Evolutionary conservation across 92 coral and sea anemone species (phyloP).

Genomic region (Heteractis magnifica): DNA sequence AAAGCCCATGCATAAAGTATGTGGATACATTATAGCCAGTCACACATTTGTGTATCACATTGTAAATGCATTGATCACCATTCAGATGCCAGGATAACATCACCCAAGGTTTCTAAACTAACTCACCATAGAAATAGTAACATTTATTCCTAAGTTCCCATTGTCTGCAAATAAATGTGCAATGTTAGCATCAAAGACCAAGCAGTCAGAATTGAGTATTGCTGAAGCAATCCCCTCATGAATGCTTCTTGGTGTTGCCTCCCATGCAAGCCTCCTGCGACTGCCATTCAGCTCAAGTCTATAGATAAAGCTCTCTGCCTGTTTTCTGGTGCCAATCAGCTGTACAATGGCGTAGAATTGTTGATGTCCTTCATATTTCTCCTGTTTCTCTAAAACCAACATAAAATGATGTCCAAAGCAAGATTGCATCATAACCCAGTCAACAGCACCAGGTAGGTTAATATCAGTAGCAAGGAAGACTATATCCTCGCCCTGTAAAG

Average conservation of each 20-base stretch:
- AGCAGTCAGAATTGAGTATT: conserved; percentile 93
- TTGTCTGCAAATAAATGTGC: conserved; percentile 98
- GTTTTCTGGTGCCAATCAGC: conserved; percentile 97
- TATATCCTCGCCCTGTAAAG: conserved; percentile 98
- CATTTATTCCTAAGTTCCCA: conserved; percentile 97
- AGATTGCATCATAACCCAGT: conserved; percentile 99
- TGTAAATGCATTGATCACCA: neutral
- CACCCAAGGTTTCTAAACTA: conserved; percentile 24
- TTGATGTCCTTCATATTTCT: conserved; percentile 95
- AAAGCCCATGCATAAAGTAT: neutral
- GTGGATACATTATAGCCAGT: neutral
- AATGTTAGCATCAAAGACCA: conserved; percentile 96
- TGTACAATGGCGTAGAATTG: conserved; percentile 99
- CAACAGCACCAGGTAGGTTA: conserved; percentile 97
- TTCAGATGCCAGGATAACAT: neutral
- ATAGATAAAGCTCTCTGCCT: conserved; percentile 95
- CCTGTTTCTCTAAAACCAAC: conserved; percentile 97
- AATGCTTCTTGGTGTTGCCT: conserved; percentile 97
- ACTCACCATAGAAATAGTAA: conserved; percentile 96
- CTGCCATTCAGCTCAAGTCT: conserved; percentile 97
- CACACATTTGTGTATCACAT: neutral
- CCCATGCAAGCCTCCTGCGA: conserved; percentile 94
- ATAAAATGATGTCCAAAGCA: conserved; percentile 98
- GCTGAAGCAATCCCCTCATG: conserved; percentile 99
- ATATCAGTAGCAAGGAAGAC: conserved; percentile 98